Evolutionary conservation across 2,113 vertebrate genomes (phyloP), one percentile per base, ranked within the genome.

Genomic region (Panurus biarmicus): DNA sequence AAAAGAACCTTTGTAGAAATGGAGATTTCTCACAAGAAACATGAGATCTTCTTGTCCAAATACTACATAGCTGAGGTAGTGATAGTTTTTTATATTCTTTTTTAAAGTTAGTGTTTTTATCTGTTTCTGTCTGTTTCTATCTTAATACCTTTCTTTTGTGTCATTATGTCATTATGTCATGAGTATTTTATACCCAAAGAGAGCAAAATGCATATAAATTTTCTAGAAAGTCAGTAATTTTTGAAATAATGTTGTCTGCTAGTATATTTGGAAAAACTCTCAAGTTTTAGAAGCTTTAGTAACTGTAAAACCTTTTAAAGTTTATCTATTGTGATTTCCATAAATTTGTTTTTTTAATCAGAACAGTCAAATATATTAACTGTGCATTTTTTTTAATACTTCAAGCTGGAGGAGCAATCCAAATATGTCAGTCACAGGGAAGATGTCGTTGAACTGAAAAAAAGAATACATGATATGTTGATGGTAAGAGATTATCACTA

Each of bases 391-490:
- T 87, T 94, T 89, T 80, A 96, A 54, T 57, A 65, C 14, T 97
- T 95, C 66, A 97, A 99, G 99, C 97, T 99, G 29, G 99, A 99
- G 95, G 98, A 99, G 89, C 98, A 99, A 74, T 99, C 98, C 54
- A 99, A 98, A 89, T 98, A 89, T 13, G 83, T 98, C 96, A 98
- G 95, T 79, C 97, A 98, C 81, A 99, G 98, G 89, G 98, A 99
- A 74, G 98, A 99, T 96, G 97, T 98, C n/a, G 88, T 94, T 40
- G 97, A 97, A 72, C 54, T 99, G 93, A 99, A 98, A 96, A 99
- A 98, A 96, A 98, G 98, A 96, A 98, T 99, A 53, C 98, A 97
- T 77, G 98, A 99, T 72, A 96, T 99, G 44, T 98, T 98, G 4
- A 87, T 98, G 98, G 99, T 99, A 98, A 98, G 98, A 93, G 33